Base-by-base conservation (phyloP, 2,888 invertebrate genomes). In the Euclidia mi region DNA sequence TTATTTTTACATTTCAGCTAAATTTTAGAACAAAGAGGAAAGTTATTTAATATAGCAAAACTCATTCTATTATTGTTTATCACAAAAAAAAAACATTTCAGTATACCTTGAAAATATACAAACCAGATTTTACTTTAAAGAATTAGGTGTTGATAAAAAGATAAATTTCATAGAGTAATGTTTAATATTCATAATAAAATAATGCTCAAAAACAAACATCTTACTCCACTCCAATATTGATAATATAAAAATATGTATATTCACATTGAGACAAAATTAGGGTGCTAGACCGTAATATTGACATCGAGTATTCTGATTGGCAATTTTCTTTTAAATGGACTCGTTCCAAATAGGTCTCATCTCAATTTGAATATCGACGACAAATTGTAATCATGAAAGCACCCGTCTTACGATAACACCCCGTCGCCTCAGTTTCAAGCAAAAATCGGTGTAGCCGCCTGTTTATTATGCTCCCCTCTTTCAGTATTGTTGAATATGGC, bases 401-500 rank as follows among this genome's bases (percentile, higher is more conserved):
- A n/a, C 11, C n/a, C n/a, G n/a, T n/a, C n/a, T n/a, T 35, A 34
- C 29, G 15, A 44, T 45, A 55, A 56, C 31, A 45, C 31, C 3
- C 18, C 28, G 55, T 28, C 34, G 38, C 6, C 48, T 15, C 43
- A 38, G 52, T 43, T 45, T 52, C 17, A 43, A 18, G 40, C 25
- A 35, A 52, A 71, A 45, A 49, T 32, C 47, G 17, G 17, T 12
- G 7, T n/a, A 7, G 15, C n/a, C 40, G 6, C 40, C 38, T 18
- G 55, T 64, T 60, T 56, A 57, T 72, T 44, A n/a, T 29, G 14
- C 11, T 44, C 18, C 43, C 37, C 20, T 50, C 20, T 10, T 17
- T 25, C 32, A 7, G 42, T 48, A 60, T 58, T 65, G 52, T 44
- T 45, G 34, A 69, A 71, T 65, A 69, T 61, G 47, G 71, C 78